Evolutionary conservation across 2,113 vertebrate species (phyloP).

Genomic region (Hirundichthys speculiger): DNA sequence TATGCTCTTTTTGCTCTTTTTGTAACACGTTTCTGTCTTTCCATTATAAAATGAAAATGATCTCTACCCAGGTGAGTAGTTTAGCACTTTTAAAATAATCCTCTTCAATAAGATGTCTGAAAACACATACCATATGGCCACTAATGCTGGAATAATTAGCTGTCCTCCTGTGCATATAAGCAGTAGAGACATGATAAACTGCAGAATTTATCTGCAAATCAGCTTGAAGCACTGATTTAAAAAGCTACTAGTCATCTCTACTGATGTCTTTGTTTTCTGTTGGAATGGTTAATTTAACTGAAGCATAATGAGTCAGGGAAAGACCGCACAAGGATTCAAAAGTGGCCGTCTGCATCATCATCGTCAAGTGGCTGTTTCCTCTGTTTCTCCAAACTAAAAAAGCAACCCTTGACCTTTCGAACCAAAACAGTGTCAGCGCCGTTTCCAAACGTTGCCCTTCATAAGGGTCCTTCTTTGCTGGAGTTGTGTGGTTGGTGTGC

Average conservation of each 20-base stretch:
- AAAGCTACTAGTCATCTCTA: too few species aligned
- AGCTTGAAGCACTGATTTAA: background rate
- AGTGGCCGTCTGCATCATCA: too few species aligned
- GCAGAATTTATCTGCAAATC: slow-evolving; percentile 3
- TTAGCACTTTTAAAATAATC: background rate
- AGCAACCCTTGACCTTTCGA: too few species aligned
- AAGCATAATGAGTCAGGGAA: background rate
- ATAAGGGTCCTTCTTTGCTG: too few species aligned
- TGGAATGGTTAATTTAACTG: background rate
- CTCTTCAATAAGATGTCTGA: background rate
- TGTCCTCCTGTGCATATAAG: background rate
- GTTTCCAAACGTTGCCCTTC: too few species aligned
- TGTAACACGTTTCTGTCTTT: background rate
- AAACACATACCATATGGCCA: background rate
- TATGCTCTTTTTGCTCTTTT: background rate
- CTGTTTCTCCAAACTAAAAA: too few species aligned
- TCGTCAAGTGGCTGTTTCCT: too few species aligned
- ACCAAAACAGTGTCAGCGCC: too few species aligned
- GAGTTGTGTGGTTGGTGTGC: too few species aligned
- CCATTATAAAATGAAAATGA: background rate
- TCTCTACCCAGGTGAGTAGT: background rate
- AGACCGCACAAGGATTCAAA: background rate
- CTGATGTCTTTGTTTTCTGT: background rate
- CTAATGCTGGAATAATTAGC: background rate
- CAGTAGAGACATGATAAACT: background rate